Base-by-base conservation (phyloP, 2,113 vertebrate genomes). In the Oryzias melastigma region DNA sequence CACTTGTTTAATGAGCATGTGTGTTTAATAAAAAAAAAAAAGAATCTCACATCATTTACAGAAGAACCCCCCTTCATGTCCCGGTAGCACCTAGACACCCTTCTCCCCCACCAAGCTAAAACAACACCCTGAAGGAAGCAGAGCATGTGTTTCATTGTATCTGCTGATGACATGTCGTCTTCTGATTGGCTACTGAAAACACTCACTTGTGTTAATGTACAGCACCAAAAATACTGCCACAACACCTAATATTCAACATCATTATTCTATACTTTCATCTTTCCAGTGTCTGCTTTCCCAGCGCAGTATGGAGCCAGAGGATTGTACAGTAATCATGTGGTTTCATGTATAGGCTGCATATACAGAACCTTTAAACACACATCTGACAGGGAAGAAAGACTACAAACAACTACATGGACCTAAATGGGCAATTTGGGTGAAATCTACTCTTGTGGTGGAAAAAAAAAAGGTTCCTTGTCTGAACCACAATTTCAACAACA, bases 21-120 rank as follows among this genome's bases (percentile, higher is more conserved):
- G 87, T 60, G 78, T 84, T 73, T 62, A 85, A 88, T 87, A 85
- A 72, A 85, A 81, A 78, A 86, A 85, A 69, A 59, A 72, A 24
- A 64, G 83, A 57, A 80, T 81, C 66, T 68, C 65, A 68, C 81
- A 77, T 81, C 65, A 77, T 82, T 84, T 76, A 74, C 65, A 77
- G 55, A 55, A 66, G 65, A 51, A 81, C 60, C 56, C 49, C 55
- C 5, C 48, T 29, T 65, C 15, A 5, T 7, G 5, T 35, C 35
- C 35, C 35, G 35, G 35, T 35, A 35, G 35, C 35, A 35, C 35
- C 35, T 8, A 35, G 35, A 35, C 35, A 12, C 2, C 1, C 35
- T 35, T 35, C 50, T 48, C 78, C 41, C 55, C 56, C 40, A 44
- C 62, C 59, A 70, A 68, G 55, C 58, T 1, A 10, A 58, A 27